Base-by-base conservation (phyloP, 2,797 vertebrate genomes). In the Phoeniculus purpureus region DNA sequence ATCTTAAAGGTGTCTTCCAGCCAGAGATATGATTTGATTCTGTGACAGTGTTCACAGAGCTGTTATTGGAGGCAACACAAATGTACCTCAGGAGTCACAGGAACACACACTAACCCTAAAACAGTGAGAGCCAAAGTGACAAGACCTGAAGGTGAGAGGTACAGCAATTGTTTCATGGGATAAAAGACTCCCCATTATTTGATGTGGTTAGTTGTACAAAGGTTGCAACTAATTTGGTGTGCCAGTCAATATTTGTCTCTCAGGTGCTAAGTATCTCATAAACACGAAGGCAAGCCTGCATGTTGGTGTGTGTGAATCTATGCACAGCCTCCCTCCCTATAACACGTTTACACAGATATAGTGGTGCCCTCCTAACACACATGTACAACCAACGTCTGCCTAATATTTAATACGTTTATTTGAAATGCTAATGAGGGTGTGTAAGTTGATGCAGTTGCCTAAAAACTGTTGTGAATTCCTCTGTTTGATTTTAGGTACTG, bases 321-420 rank as follows among this genome's bases (percentile, higher is more conserved):
- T 7, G 1, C 34, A 20, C 43, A 37, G 8, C 27, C 7, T 14
- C 4, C 2, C 12, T 31, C 9, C 17, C 9, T 5, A 4, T 32
- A 27, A 27, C 17, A n/a, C 31, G 45, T 67, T 52, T 64, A 20
- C 11, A 29, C 0, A 0, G 7, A 11, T 20, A 8, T 25, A 51
- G 25, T 9, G 47, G 16, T 15, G 70, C 60, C 70, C 56, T 7
- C 3, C 27, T 80, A 61, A 45, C 16, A 25, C 13, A 6, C n/a
- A 25, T 29, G 22, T 48, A 40, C 6, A 45, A 22, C 1, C 51
- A 15, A 32, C 50, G 15, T 15, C 48, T 70, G 16, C 31, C 60
- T 67, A 70, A 50, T 25, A 31, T 10, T 13, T 48, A 21, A 45
- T 40, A 26, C 0, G 2, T 7, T 61, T 79, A 22, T 58, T 32